Evolutionary conservation across 2,888 invertebrate species (phyloP).

Genomic region (Marronus borbonicus): DNA sequence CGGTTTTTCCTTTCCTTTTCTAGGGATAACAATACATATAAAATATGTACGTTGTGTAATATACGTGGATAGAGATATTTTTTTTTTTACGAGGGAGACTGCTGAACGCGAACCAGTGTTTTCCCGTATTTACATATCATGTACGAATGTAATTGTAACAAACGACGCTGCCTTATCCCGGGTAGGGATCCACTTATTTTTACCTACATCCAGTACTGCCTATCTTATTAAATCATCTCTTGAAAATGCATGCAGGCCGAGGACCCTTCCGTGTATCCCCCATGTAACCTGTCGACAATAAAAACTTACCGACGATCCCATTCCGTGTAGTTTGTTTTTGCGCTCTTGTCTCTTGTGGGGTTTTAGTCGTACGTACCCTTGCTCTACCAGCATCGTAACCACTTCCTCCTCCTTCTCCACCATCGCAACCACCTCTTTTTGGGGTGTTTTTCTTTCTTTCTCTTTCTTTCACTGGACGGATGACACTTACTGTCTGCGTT

Average conservation of each 20-base stretch:
- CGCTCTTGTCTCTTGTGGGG: constrained; percentile 39
- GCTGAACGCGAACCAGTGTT: not conserved
- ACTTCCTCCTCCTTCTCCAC: not conserved
- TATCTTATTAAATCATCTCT: constrained; percentile 47
- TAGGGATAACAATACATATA: too few species aligned
- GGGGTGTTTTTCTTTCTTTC: constrained; percentile 15
- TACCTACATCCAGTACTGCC: constrained; percentile 34
- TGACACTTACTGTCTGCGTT: not conserved
- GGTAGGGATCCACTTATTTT: constrained; percentile 21
- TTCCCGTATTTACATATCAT: constrained; percentile 25
- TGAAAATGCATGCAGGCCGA: constrained; percentile 40
- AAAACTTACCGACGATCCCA: constrained; percentile 44
- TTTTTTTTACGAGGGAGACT: not conserved
- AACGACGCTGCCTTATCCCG: constrained; percentile 32
- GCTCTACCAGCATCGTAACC: constrained; percentile 1
- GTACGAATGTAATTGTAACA: constrained; percentile 31
- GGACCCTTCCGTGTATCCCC: constrained; percentile 35
- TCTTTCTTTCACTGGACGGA: constrained; percentile 9
- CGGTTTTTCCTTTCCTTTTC: too few species aligned
- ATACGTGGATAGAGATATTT: not conserved
- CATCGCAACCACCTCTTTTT: constrained; percentile 9
- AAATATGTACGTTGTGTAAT: too few species aligned
- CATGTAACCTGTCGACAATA: constrained; percentile 46
- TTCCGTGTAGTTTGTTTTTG: constrained; percentile 47
- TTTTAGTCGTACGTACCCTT: constrained; percentile 28